phyloP scores from a whole-genome alignment of 2,797 vertebrate species.

The Oreortyx pictus region DNA sequence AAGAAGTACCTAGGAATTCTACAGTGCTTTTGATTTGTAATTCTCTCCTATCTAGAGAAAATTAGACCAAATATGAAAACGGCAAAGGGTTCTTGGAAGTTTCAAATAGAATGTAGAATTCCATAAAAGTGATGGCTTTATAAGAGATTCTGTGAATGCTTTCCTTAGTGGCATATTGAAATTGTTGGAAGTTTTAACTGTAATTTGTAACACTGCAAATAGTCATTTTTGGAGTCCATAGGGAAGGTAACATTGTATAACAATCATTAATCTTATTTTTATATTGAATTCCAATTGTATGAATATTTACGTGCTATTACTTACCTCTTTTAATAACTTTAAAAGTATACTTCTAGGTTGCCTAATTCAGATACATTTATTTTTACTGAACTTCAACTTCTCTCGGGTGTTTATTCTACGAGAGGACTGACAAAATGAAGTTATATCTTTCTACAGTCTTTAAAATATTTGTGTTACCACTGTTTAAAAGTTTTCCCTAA shows the following conservation, averaged over 20 bases:
- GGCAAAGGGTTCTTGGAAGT: not conserved
- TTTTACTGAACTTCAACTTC: not conserved
- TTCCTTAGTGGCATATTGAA: not conserved
- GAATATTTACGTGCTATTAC: not conserved
- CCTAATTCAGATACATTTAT: not conserved
- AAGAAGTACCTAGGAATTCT: not conserved
- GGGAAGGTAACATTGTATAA: not conserved
- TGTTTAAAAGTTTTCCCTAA: slow-evolving; percentile 79
- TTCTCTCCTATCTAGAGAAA: not conserved
- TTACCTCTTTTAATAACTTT: not conserved
- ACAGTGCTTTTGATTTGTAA: not conserved
- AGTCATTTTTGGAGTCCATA: not conserved
- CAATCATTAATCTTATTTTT: not conserved
- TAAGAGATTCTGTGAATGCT: not conserved
- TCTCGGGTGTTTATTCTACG: not conserved
- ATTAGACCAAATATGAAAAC: not conserved
- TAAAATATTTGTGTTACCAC: not conserved
- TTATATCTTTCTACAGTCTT: not conserved
- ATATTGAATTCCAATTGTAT: not conserved
- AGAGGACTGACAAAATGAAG: not conserved
- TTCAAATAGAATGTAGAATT: not conserved
- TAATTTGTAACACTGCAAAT: not conserved
- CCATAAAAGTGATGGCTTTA: not conserved
- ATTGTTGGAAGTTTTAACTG: not conserved
- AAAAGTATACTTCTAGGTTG: not conserved